Evolutionary conservation across 2,113 vertebrate genomes (phyloP), one percentile per base, ranked within the genome.

Genomic region (Anser cygnoides): DNA sequence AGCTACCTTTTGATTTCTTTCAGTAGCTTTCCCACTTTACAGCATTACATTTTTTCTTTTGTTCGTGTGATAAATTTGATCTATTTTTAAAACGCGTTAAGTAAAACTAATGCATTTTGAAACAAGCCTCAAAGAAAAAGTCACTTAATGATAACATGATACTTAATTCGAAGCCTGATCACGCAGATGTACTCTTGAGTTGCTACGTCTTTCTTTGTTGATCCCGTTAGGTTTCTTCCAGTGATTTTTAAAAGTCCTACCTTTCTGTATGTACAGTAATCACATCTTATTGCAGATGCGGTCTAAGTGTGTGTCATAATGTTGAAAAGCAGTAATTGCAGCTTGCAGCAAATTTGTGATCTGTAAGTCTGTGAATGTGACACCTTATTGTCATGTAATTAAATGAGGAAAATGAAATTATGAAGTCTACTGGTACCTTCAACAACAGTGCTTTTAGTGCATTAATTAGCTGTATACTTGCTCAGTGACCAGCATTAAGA

Each of bases 1-100:
- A 87, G 58, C 94, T 95, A 66, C 41, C 57, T 84, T 84, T 93
- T 90, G 65, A 78, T 90, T 89, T 89, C 39, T 89, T 92, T 78
- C 66, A 49, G 50, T 57, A 82, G 33, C 10, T 79, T 79, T 84
- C 49, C 21, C 11, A 22, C 9, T 35, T 65, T 76, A 4, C 6
- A 71, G 7, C 21, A 21, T 41, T 87, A 31, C 3, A 3, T 22
- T 79, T 58, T 37, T 44, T 14, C 26, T 62, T 83, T 90, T 54
- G 44, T 71, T 67, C 21, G 39, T 82, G 23, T 54, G 63, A 77
- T 49, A 91, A 75, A 75, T 74, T 50, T 35, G 26, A 63, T 55
- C 46, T 92, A 1, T 78, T 80, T 95, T 76, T 17, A 63, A 92
- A 84, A 66, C 28, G 2, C 44, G 58, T 1, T 54, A 55, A 82